Evolutionary conservation across 2,888 invertebrate species (phyloP), one percentile per base, ranked within the genome.

Genomic region (Steinernema carpocapsae): DNA sequence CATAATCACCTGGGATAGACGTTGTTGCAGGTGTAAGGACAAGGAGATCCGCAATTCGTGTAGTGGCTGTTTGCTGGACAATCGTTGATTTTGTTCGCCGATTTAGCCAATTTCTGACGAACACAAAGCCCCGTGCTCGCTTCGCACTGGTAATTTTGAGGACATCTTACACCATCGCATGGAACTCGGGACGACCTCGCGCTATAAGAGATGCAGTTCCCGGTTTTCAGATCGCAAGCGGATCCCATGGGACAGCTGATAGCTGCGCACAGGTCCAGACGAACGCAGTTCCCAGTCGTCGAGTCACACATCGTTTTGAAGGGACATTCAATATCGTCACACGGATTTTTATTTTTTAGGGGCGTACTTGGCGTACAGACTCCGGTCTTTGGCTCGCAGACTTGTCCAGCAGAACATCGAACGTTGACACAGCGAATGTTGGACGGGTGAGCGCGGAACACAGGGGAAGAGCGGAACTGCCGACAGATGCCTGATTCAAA

Each of bases 31-130:
- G 77, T 79, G 14, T 56, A 77, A 1, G 74, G 64, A 46, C 78
- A 77, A 14, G 73, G 72, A 22, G 77, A 74, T 17, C 75, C 77
- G 37, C 77, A 77, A 6, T 71, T n/a, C 0, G 43, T 59, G 29
- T 76, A 77, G 24, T 76, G 72, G 37, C 78, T 78, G 71, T 77
- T 77, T 22, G 70, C 46, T 0, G 77, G 77, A 42, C 77, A 77
- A 26, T 56, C 56, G 6, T 19, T 56, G 22, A 3, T 24, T 56
- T 56, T 56, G 12, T 6, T 56, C 26, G 24, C 56, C 22, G 14
- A 12, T 2, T 24, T 56, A 19, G 6, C 12, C 14, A 12, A 24
- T 14, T 56, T 56, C 26, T 56, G 56, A 17, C 26, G 22, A 4
- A 24, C 14, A 26, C 56, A 56, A 12, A 56, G 22, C 14, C 26